Evolutionary conservation across 2,888 invertebrate genomes (phyloP), one percentile per base, ranked within the genome.

Genomic region (Pterobdella sp.): DNA sequence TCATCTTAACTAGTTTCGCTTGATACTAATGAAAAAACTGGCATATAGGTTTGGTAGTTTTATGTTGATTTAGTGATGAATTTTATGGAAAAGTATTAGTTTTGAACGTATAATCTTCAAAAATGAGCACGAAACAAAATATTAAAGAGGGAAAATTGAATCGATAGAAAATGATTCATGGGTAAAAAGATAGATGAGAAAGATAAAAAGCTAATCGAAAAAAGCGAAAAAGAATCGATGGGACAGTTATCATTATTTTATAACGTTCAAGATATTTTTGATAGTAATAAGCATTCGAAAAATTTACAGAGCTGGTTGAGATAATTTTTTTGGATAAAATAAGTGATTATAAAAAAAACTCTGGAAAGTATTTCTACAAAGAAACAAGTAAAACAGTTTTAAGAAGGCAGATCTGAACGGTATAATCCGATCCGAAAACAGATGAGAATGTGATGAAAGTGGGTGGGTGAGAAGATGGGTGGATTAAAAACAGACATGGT

Each of bases 391-490:
- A n/a, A n/a, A n/a, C n/a, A n/a, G n/a, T 49, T 49, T 14, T 14
- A 49, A 49, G 52, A 49, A 18, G 14, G 52, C 14, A 22, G 22
- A 22, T 14, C 14, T 18, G 14, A 31, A n/a, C 22, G 66, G 32
- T 7, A 31, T 22, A 65, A 35, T 34, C 7, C n/a, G n/a, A 63
- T 7, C 7, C 26, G n/a, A 29, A 29, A 29, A 63, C 31, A 65
- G 26, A 26, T 22, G n/a, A 65, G 32, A 65, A 31, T 22, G 32
- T 3, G n/a, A 14, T 34, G 64, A 65, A 35, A 65, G 66, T 18
- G 66, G 35, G 32, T 14, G 66, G 32, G 66, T 31, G 66, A n/a
- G 66, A n/a, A 32, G 66, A 35, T 65, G 66, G 66, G 35, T 34
- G 34, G 35, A 35, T 65, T 32, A 35, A 26, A 65, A 35, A n/a